Conservation (phyloP, 2,888 invertebrate species). For the Papilio demoleus region DNA sequence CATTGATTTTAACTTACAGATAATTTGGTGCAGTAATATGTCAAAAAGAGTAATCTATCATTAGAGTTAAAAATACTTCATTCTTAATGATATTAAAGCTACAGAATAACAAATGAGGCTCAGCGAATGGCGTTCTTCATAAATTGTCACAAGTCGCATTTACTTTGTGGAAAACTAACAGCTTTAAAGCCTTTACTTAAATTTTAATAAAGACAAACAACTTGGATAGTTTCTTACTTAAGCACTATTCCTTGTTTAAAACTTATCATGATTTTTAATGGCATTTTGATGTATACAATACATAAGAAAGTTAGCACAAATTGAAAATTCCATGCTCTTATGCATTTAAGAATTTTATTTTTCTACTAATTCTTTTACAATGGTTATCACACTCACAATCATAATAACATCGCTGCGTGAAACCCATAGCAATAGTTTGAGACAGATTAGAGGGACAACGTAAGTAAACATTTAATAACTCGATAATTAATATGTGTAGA, state of each 20-base stretch:
- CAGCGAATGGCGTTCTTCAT: conserved; percentile 21
- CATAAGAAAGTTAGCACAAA: too few species aligned
- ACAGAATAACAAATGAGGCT: conserved; percentile 4
- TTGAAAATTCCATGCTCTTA: too few species aligned
- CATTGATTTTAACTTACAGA: neutral
- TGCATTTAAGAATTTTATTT: too few species aligned
- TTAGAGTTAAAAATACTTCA: neutral
- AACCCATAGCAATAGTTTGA: too few species aligned
- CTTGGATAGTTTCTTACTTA: conserved; percentile 10
- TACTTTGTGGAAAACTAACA: conserved; percentile 25
- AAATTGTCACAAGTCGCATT: conserved; percentile 20
- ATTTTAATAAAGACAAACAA: conserved; percentile 33
- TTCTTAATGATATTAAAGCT: conserved; percentile 17
- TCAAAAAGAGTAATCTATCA: neutral
- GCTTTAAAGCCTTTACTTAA: conserved; percentile 9
- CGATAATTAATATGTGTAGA: too few species aligned
- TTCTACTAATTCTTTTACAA: too few species aligned
- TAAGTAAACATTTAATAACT: too few species aligned
- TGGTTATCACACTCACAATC: too few species aligned
- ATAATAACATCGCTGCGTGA: too few species aligned
- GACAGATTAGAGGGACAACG: too few species aligned
- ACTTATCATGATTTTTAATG: neutral
- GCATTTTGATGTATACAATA: too few species aligned
- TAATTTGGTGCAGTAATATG: too few species aligned
- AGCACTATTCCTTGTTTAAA: conserved; percentile 3